Base-by-base conservation (phyloP, 2,797 vertebrate species). In the Amblyraja radiata region DNA sequence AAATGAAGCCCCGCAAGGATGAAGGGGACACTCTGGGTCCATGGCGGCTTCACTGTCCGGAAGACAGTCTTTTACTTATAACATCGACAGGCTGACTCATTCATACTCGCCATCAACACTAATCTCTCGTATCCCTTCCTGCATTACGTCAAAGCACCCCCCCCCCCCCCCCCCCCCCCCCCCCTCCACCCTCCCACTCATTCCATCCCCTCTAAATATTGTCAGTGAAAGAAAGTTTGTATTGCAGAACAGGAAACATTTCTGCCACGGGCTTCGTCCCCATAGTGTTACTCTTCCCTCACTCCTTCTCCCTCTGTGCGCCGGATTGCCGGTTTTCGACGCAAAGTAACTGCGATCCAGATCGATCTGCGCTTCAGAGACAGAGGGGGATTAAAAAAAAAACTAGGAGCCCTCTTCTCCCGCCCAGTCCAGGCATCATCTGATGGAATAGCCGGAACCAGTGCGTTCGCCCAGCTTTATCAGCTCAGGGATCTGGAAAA, bases 141-240 rank as follows among this genome's bases (percentile, higher is more conserved):
- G 16, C 28, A 88, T 88, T 68, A 88, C 84, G 84, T 88, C 84
- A 88, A 16, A 88, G 32, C 54, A 23, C 81, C 25, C 11, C 10
- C 81, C 13, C 13, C 61, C 1, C 46, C 46, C n/a, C 0, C 0
- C 0, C 11, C 10, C 81, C 13, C 13, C 61, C 1, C 46, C 46
- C n/a, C 0, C 0, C 0, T 13, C 76, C 46, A 1, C 46, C 46
- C 46, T 46, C 2, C n/a, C 3, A 6, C 0, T 5, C 76, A 8
- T 8, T 46, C 80, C 1, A 7, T 46, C 80, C 14, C 10, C 39
- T 58, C 81, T 2, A 84, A 88, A 88, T 32, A 14, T 68, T 68
- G 68, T 9, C 61, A 68, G n/a, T 10, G 18, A 68, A 32, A 88
- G n/a, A 88, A 88, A 88, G 84, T 88, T 88, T 88, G 84, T 88